phyloP scores from a whole-genome alignment of 1,140 invertebrate genomes.

The Tetragnatha versicolor region DNA sequence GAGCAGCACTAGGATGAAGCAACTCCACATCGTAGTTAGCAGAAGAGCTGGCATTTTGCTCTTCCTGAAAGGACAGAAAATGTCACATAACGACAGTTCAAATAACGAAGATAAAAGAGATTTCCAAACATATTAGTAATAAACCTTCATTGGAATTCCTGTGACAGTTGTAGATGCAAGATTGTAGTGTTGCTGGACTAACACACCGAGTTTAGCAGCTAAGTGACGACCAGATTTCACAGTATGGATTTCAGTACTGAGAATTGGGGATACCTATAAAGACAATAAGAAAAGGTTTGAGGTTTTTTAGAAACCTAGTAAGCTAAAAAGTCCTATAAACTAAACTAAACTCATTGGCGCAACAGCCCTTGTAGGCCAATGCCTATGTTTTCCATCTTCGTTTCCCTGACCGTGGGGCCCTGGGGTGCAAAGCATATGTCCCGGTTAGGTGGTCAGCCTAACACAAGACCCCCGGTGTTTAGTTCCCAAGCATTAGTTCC shows the following conservation, averaged over 20 bases:
- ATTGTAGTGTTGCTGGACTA: conserved; percentile 77
- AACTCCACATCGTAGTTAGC: conserved; percentile 98
- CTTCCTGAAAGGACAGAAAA: conserved; percentile 70
- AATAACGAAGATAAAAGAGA: neutral
- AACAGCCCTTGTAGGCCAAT: too few species aligned
- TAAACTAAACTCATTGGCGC: too few species aligned
- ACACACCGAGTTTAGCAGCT: conserved; percentile 64
- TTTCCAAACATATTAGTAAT: neutral
- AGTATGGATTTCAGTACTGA: conserved; percentile 75
- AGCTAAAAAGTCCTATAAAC: too few species aligned
- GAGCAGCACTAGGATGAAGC: conserved; percentile 84
- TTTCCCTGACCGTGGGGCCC: too few species aligned
- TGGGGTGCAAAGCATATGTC: too few species aligned
- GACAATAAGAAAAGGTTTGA: conserved; percentile 55
- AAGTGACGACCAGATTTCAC: conserved; percentile 71
- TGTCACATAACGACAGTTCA: neutral
- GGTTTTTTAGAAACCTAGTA: too few species aligned
- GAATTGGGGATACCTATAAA: conserved; percentile 70
- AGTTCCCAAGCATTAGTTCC: too few species aligned
- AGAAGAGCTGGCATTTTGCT: conserved; percentile 96
- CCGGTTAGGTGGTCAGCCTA: too few species aligned
- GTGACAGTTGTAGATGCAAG: conserved; percentile 96
- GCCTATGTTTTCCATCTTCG: too few species aligned
- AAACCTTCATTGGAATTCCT: conserved; percentile 94
- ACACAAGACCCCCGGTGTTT: too few species aligned